Base-by-base conservation (phyloP, 2,888 invertebrate genomes). In the Chrysotoxum bicinctum region DNA sequence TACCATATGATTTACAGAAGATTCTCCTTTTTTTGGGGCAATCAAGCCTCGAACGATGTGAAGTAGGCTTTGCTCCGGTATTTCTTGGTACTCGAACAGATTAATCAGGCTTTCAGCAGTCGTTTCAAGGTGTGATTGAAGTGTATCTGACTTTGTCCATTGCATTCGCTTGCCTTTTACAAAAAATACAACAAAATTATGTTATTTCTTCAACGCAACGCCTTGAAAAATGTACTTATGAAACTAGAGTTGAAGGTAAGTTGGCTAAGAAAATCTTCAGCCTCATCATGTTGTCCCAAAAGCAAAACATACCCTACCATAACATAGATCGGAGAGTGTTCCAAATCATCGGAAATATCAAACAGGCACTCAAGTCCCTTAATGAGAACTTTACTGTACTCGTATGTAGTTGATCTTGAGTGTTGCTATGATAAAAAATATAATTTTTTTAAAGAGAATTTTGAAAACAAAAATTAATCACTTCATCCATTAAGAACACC, bases 11-110 rank as follows among this genome's bases (percentile, higher is more conserved):
- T 19, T 54, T 21, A 58, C 9, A 8, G 54, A 62, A 32, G 26
- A 30, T 5, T 64, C 19, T 21, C 32, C 48, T 6, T 4, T 21
- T 23, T 16, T 40, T 93, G 21, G 96, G n/a, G 30, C 19, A 95
- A 95, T 93, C 68, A 97, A 92, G 96, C 96, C 97, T 56, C 95
- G 93, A 0, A 95, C 93, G 0, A 95, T 94, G 7, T 94, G 93
- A 32, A 90, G 48, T 5, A 90, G 75, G 0, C 87, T 83, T 14
- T 90, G 86, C 1, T 88, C 80, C 1, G 78, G 93, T 3, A 87
- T 88, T 0, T 85, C 83, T 19, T 88, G 88, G 21, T 82, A 78
- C 48, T 87, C 81, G 7, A 90, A 91, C 87, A 87, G 89, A 85
- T 89, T 92, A 92, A 88, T 88, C 32, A 91, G 52, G 1, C 87